These are phyloP conservation scores for Pelodytes ibericus DNA, from an alignment of 2,797 vertebrate genomes.

Conservation along the genomic window DNA sequence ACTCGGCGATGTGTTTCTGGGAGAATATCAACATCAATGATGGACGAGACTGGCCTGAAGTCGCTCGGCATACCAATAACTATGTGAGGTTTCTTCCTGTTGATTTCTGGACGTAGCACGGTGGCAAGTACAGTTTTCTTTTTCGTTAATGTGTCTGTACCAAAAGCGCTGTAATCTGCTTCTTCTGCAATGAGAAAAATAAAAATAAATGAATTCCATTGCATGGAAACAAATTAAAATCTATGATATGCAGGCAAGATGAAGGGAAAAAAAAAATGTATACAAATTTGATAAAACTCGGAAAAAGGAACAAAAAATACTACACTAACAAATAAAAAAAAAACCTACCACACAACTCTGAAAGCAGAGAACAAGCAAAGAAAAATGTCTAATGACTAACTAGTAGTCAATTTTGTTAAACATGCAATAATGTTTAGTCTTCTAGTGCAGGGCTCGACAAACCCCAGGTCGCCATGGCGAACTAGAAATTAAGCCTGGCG, in stretches of 20 bases:
- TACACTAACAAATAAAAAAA: too few species aligned
- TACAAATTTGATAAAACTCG: too few species aligned
- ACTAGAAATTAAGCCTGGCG: too few species aligned
- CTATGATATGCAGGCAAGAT: neutral
- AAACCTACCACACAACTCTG: too few species aligned
- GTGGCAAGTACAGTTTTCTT: constrained; percentile 92
- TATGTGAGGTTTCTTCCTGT: constrained; percentile 87
- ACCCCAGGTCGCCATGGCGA: too few species aligned
- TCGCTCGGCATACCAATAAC: constrained; percentile 94
- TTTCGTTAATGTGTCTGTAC: constrained; percentile 85
- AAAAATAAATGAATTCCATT: constrained; percentile 12
- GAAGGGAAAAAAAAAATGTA: neutral
- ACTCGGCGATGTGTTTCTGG: constrained; percentile 93
- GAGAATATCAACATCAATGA: constrained; percentile 95
- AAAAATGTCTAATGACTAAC: too few species aligned
- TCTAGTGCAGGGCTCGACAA: too few species aligned
- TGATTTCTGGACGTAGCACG: constrained; percentile 86
- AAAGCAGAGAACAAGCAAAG: too few species aligned
- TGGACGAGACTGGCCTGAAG: constrained; percentile 96
- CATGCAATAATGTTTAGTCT: too few species aligned
- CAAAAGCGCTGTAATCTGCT: constrained; percentile 91
- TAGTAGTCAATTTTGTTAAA: too few species aligned
- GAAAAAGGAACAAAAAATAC: too few species aligned
- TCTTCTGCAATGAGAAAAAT: constrained; percentile 80
- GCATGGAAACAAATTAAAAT: neutral